A percentile compares a stretch with the other conserved stretches of the same genome.
These are phyloP conservation scores for Oscheius sp. DNA, from an alignment of 2,888 invertebrate species.

Conservation along the genomic window DNA sequence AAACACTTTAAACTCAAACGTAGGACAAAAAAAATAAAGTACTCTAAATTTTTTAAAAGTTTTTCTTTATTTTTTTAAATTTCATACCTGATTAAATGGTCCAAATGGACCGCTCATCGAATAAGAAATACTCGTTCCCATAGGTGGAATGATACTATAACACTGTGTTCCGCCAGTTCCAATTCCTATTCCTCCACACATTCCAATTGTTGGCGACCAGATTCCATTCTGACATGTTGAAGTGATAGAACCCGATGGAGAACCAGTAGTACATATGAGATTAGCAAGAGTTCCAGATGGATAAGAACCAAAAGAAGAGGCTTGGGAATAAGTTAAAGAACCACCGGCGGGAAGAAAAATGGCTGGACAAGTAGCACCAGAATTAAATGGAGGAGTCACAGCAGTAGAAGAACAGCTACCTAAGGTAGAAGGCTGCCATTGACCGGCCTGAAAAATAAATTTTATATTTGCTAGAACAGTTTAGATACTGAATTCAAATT, in stretches of 20 bases:
- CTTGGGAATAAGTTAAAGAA: conserved; percentile 35
- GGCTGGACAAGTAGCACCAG: conserved; percentile 34
- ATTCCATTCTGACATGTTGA: conserved; percentile 43
- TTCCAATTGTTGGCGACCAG: conserved; percentile 42
- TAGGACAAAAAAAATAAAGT: neutral
- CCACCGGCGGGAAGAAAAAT: conserved; percentile 39
- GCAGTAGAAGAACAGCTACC: conserved; percentile 36
- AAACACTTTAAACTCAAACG: neutral
- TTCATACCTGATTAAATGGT: conserved; percentile 30
- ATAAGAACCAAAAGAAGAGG: neutral
- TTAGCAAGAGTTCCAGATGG: conserved; percentile 34
- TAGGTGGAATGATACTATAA: conserved; percentile 37
- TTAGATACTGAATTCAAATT: no score
- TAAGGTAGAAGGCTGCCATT: conserved; percentile 36
- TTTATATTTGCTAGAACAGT: conserved; percentile 15
- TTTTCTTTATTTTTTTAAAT: neutral
- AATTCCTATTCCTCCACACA: conserved; percentile 1
- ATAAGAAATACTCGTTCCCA: conserved; percentile 37
- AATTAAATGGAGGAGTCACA: no score
- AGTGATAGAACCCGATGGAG: conserved; percentile 41
- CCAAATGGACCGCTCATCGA: conserved; percentile 36
- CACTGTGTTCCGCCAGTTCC: conserved; percentile 28
- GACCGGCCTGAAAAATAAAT: conserved; percentile 33
- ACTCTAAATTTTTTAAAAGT: neutral
- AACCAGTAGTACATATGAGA: conserved; percentile 49